Evolutionary conservation across 1,140 invertebrate genomes (phyloP).

Genomic region (Metopolophium dirhodum): DNA sequence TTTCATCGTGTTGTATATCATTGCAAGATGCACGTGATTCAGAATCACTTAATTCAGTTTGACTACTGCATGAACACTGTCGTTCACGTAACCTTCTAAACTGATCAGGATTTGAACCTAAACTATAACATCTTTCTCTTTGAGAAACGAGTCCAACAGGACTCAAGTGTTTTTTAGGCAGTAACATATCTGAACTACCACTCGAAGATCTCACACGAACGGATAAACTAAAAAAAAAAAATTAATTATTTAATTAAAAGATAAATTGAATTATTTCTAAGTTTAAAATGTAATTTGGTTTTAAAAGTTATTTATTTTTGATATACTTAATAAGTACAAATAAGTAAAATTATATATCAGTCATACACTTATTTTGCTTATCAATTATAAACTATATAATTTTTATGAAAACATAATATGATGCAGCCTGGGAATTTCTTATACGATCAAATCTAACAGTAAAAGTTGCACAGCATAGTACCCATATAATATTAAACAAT

Average conservation of each 20-base stretch:
- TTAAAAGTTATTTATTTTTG: no score
- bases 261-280: not conserved
- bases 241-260: not conserved
- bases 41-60: conserved; percentile 68
- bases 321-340: no score
- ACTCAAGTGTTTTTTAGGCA: conserved; percentile 28
- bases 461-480: not conserved
- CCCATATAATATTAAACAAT: not conserved
- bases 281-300: not conserved
- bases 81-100: conserved; percentile 63
- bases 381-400: not conserved
- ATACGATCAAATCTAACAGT: not conserved
- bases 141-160: conserved; percentile 47
- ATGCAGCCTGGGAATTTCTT: not conserved
- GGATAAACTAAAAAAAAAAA: conserved; percentile 60
- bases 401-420: not conserved
- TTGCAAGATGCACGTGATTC: conserved; percentile 48
- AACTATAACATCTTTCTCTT: conserved; percentile 68
- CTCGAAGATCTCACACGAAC: conserved; percentile 62
- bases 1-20: conserved; percentile 63
- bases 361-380: not conserved
- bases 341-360: no score
- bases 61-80: conserved; percentile 75
- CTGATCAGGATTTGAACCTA: conserved; percentile 66
- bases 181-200: conserved; percentile 58